Conservation (phyloP, 1,140 invertebrate species). For the Arion vulgaris region DNA sequence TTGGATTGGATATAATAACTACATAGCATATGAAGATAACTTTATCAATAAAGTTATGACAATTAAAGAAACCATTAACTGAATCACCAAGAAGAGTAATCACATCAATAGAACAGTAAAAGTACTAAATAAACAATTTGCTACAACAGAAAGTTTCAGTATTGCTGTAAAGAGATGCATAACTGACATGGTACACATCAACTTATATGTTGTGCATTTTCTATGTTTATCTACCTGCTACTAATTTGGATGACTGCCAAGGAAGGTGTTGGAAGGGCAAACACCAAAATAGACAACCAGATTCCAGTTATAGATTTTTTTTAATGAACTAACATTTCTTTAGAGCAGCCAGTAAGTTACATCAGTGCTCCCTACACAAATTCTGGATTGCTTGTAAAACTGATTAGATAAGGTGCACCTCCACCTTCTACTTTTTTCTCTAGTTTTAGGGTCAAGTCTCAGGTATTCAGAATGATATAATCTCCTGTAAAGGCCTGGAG, state of each 20-base stretch:
- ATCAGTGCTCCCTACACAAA: not conserved
- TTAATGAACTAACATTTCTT: not conserved
- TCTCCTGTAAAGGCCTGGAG: not conserved
- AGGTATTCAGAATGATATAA: not conserved
- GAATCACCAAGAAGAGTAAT: too few relatives aligned
- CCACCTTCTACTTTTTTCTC: not conserved
- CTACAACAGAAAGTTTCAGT: too few relatives aligned
- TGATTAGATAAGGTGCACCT: not conserved
- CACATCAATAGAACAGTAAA: too few relatives aligned
- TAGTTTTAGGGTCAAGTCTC: not conserved
- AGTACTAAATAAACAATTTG: too few relatives aligned
- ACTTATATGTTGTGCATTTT: too few relatives aligned
- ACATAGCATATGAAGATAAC: too few relatives aligned
- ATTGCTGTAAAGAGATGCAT: too few relatives aligned
- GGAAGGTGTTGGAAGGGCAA: not conserved
- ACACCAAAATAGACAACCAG: not conserved
- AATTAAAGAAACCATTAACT: too few relatives aligned
- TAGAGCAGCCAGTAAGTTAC: not conserved
- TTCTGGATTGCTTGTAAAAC: not conserved
- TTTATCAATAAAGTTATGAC: too few relatives aligned
- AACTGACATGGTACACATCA: too few relatives aligned
- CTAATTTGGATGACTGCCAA: not conserved
- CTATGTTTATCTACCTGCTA: too few relatives aligned
- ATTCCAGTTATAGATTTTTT: not conserved
- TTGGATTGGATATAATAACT: too few relatives aligned